phyloP scores from a whole-genome alignment of 2,113 vertebrate species.

The Lucifuga dentata region DNA sequence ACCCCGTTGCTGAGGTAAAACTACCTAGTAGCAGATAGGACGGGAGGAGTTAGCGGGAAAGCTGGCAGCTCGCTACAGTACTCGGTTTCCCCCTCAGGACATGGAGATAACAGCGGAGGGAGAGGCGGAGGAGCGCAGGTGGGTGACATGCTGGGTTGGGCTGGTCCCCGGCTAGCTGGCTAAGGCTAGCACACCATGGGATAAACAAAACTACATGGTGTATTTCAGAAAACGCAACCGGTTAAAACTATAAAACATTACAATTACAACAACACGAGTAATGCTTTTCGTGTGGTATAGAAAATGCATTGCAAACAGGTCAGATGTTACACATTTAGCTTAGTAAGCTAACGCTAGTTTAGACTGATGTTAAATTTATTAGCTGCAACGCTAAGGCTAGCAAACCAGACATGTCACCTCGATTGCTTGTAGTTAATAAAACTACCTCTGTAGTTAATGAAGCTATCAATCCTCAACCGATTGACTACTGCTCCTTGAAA shows the following conservation, averaged over 20 bases:
- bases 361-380: too few relatives aligned
- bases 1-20: not conserved
- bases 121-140: constrained; percentile 79
- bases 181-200: not conserved
- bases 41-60: constrained; percentile 1
- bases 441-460: too few relatives aligned
- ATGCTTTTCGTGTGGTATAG: too few relatives aligned
- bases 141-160: constrained; percentile 38
- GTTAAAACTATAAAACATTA: too few relatives aligned
- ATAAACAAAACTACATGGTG: not conserved
- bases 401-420: not conserved
- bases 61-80: constrained; percentile 48
- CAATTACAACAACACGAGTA: too few relatives aligned
- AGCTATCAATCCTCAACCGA: not conserved
- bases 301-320: too few relatives aligned
- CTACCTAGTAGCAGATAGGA: not conserved
- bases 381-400: not conserved
- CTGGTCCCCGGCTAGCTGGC: not conserved
- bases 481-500: fast-evolving
- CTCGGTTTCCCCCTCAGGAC: constrained; percentile 47
- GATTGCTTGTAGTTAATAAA: too few relatives aligned
- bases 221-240: not conserved
- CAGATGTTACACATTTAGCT: too few relatives aligned
- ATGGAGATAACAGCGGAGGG: constrained; percentile 75
- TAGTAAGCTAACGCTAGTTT: too few relatives aligned